A percentile compares a stretch with the other conserved stretches of the same genome.
These are phyloP conservation scores for Macrobrachium rosenbergii DNA, from an alignment of 1,140 invertebrate species.

Conservation along the genomic window DNA sequence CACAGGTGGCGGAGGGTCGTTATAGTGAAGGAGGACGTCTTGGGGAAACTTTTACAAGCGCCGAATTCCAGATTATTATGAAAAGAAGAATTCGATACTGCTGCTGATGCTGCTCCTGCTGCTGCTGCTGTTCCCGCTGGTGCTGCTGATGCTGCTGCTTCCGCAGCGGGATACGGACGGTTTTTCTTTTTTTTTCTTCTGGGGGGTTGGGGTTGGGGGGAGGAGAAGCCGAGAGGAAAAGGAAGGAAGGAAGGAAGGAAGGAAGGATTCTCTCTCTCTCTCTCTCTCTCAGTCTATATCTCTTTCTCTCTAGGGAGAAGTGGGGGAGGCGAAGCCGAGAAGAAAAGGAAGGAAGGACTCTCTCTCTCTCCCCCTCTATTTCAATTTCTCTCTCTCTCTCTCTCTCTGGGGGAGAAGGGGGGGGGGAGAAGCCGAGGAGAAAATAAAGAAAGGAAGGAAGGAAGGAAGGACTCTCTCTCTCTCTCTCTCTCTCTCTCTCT, in stretches of 20 bases:
- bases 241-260: too few relatives aligned
- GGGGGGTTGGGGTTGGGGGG: neutral
- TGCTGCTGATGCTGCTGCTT: too few relatives aligned
- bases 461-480: neutral
- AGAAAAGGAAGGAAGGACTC: neutral
- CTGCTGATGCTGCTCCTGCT: too few relatives aligned
- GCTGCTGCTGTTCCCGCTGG: too few relatives aligned
- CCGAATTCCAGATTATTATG: conserved; percentile 55
- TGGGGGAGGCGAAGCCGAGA: neutral
- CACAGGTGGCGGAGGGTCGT: conserved; percentile 55
- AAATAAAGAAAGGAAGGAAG: neutral
- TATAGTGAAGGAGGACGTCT: conserved; percentile 55
- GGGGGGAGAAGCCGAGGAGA: neutral
- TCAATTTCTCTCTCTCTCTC: too few relatives aligned
- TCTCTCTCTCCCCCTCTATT: too few relatives aligned
- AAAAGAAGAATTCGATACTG: conserved; percentile 51
- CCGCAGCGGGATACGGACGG: neutral
- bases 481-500: neutral
- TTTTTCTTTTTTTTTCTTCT: neutral
- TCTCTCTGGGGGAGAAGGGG: too few relatives aligned
- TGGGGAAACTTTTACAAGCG: conserved; percentile 51
- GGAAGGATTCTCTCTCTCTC: neutral
- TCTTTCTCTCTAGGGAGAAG: conserved; percentile 11
- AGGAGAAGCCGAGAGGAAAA: neutral
- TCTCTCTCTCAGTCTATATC: conserved; percentile 9